Conservation (phyloP, 1,140 invertebrate species). For the Goniozus legneri region DNA sequence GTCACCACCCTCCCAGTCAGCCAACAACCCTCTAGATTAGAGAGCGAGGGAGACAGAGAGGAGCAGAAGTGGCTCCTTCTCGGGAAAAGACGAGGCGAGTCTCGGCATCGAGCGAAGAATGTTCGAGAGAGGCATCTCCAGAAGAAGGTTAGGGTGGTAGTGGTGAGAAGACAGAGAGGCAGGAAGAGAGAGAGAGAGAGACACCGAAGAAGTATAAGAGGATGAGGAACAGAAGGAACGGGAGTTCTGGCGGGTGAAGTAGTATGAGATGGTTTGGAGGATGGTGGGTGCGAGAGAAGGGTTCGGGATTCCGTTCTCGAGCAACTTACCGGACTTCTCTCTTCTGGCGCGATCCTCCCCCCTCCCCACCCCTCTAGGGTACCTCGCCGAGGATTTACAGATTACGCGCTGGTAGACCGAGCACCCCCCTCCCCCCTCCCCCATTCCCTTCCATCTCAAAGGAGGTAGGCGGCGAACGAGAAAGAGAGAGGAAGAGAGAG, state of each 20-base stretch:
- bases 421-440: too few species aligned
- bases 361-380: neutral
- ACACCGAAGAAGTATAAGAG: neutral
- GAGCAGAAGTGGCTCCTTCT: too few species aligned
- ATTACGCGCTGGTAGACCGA: constrained; percentile 41
- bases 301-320: constrained; percentile 36
- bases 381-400: constrained; percentile 43
- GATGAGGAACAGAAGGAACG: neutral
- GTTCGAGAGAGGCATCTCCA: too few species aligned
- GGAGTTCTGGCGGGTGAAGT: constrained; percentile 8
- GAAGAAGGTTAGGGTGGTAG: too few species aligned
- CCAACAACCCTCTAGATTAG: too few species aligned
- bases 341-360: constrained; percentile 16
- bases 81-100: too few species aligned
- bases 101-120: too few species aligned
- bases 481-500: constrained; percentile 6
- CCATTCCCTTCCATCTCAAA: too few species aligned
- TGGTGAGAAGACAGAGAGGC: neutral
- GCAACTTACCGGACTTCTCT: constrained; percentile 46
- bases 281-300: constrained; percentile 11
- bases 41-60: too few species aligned
- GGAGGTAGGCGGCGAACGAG: constrained; percentile 4
- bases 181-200: constrained; percentile 5
- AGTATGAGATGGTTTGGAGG: constrained; percentile 13
- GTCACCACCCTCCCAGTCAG: too few species aligned